Evolutionary conservation across 2,797 vertebrate genomes (phyloP), one percentile per base, ranked within the genome.

Genomic region (Buceros bicornis): DNA sequence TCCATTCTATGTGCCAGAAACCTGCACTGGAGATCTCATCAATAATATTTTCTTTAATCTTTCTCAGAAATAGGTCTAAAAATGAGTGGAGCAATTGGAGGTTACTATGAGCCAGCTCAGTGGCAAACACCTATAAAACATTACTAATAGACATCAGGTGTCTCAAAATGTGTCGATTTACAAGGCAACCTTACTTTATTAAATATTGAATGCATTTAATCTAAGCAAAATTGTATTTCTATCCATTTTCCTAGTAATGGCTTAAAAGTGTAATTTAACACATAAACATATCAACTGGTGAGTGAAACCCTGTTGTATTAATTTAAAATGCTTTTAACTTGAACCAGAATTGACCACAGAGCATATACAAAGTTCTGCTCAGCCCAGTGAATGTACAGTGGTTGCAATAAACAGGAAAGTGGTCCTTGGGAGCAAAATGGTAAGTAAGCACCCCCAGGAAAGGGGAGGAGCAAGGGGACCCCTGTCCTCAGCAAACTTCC

Each of bases 121-220:
- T 33, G 12, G 25, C 21, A 89, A 90, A 83, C 74, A 33, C 24
- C 16, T 48, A 13, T 33, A 47, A 73, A 73, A 77, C 3, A 13
- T 20, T 64, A 9, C 11, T n/a, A 58, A 48, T 19, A 85, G 25
- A 61, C 2, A 29, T 4, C 0, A 0, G 6, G 3, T 67, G 8
- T 47, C 47, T 82, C 50, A 78, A 87, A 84, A 9, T 3, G 2
- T 65, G 6, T 3, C 10, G 5, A 48, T 16, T 71, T 79, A n/a
- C 5, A 67, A 69, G 29, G 13, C 37, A 40, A 40, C 37, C 37
- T 40, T 40, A 40, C 37, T 82, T 80, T 48, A 42, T 53, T 72
- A 66, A 70, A 58, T 56, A 58, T 12, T 64, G 3, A 64, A 74
- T 47, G 2, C 6, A 33, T 40, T 54, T 67, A 42, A 33, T 18